Evolutionary conservation across 2,888 invertebrate genomes (phyloP).

Genomic region (Acrocyrtus sp.): DNA sequence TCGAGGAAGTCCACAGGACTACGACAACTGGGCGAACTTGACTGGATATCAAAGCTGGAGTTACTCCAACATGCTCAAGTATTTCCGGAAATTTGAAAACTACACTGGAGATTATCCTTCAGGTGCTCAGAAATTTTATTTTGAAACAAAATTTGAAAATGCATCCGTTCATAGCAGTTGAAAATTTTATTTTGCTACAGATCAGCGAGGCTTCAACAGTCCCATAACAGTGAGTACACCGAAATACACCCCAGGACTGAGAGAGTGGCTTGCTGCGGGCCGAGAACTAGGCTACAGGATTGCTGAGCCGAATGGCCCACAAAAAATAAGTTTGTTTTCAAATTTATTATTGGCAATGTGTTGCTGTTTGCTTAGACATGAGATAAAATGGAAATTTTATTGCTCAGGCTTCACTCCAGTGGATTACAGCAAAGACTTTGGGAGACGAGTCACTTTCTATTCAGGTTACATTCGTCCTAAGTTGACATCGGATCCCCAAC

Average conservation of each 20-base stretch:
- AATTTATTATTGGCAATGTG: background rate
- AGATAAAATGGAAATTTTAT: background rate
- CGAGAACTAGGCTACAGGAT: slow-evolving; percentile 22
- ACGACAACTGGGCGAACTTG: slow-evolving; percentile 5
- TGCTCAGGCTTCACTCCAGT: slow-evolving; percentile 22
- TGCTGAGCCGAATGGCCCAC: slow-evolving; percentile 38
- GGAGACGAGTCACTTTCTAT: slow-evolving; percentile 32
- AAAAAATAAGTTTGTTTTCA: slow-evolving; percentile 14
- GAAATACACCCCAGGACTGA: slow-evolving; percentile 13
- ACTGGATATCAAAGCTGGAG: slow-evolving; percentile 4
- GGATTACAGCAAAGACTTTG: slow-evolving; percentile 19
- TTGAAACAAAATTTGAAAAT: background rate
- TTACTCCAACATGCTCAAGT: slow-evolving; percentile 15
- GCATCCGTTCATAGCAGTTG: background rate
- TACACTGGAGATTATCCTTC: slow-evolving; percentile 5
- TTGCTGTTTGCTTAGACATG: background rate
- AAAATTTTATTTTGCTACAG: slow-evolving; percentile 1
- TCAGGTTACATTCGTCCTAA: slow-evolving; percentile 7
- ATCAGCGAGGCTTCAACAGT: slow-evolving; percentile 29
- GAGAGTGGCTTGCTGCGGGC: slow-evolving; percentile 26
- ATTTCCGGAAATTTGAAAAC: slow-evolving; percentile 10
- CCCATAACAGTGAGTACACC: slow-evolving; percentile 18
- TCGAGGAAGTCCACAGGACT: slow-evolving; percentile 10
- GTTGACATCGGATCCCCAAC: background rate
- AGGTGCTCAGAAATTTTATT: background rate